Percentiles rank a stretch among this genome's conserved stretches.
Evolutionary conservation across 1,140 invertebrate species (phyloP).

Genomic region (silkworm (Bombyx mori)): ASM3026992v2 NC_085119.1:16643001-16643500

Average conservation of each 20-base stretch:
- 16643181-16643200: constrained; percentile 14
- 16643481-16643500: constrained; percentile 29
- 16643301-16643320: constrained; percentile 58
- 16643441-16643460: constrained; percentile 19
- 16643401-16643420: constrained; percentile 21
- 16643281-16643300: constrained; percentile 63
- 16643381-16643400: constrained; percentile 25
- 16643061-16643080: no score
- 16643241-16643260: constrained; percentile 25
- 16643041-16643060: no score
- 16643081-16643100: no score
- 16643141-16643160: no score
- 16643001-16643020: no score
- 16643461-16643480: constrained; percentile 21
- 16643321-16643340: constrained; percentile 60
- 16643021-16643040: no score
- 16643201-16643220: constrained; percentile 21
- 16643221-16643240: constrained; percentile 49
- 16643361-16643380: constrained; percentile 58
- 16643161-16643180: no score
- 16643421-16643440: constrained; percentile 13
- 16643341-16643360: constrained; percentile 56
- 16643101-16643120: no score
- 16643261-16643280: constrained; percentile 29
- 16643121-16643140: no score